phyloP scores from a whole-genome alignment of 1,140 invertebrate species.

The Chironomus striatipennis region DNA sequence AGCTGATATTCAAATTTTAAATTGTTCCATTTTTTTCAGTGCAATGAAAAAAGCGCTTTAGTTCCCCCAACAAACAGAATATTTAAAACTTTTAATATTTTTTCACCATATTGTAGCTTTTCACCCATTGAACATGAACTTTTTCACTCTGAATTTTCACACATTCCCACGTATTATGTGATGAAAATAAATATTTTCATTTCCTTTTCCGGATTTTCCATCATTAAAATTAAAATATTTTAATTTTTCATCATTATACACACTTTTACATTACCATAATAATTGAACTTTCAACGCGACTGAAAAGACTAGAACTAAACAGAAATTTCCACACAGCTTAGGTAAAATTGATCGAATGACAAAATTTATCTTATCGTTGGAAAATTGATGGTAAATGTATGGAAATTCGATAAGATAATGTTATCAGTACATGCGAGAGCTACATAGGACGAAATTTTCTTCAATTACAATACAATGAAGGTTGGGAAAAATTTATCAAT shows the following conservation, averaged over 20 bases:
- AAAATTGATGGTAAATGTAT: conserved; percentile 2
- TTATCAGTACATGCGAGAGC: not conserved
- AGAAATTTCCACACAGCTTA: not conserved
- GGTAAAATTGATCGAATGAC: not conserved
- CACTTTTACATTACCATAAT: not conserved
- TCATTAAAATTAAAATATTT: not conserved
- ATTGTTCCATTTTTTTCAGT: not conserved
- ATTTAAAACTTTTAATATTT: too few species aligned
- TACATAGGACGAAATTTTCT: too few species aligned
- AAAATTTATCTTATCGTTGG: not conserved
- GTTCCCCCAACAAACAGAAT: too few species aligned
- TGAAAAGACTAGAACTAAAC: not conserved
- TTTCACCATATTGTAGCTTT: too few species aligned
- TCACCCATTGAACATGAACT: too few species aligned
- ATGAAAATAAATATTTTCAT: not conserved
- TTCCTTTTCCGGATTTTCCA: not conserved
- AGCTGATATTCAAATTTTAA: too few species aligned
- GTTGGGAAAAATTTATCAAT: too few species aligned
- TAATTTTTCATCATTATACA: not conserved
- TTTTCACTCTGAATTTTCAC: too few species aligned
- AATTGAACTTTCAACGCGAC: not conserved
- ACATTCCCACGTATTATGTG: too few species aligned
- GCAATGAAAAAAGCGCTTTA: too few species aligned
- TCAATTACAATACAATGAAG: too few species aligned
- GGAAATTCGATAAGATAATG: conserved; percentile 13